Base-by-base conservation (phyloP, 2,888 invertebrate species). In the Hyles lineata region DNA sequence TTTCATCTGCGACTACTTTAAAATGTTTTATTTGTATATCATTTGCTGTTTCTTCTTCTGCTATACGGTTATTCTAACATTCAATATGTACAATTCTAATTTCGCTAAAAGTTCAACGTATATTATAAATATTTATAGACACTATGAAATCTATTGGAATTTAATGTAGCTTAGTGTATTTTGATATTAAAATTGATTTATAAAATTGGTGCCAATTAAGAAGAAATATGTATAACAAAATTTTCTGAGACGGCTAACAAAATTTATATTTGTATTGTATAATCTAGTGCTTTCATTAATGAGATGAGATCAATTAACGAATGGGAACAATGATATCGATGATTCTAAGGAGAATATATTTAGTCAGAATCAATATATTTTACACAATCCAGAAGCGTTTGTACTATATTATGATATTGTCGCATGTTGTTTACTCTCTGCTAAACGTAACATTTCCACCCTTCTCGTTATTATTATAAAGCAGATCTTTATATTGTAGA, bases 281-380 rank as follows among this genome's bases (percentile, higher is more conserved):
- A 70, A 70, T 55, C 25, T 55, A 70, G 32, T 32, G 35, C 43
- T 59, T 70, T 70, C 63, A 35, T 67, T 43, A 43, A 67, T 71
- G 21, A 67, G 35, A 81, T 78, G 75, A 78, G 78, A 83, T 82
- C 78, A 87, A 86, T 85, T 84, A 89, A 86, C 83, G 80, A 90
- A 90, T 86, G 92, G 93, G 93, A 92, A 88, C 92, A 93, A 93
- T 89, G 84, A 86, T 81, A 55, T 61, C 70, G 55, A 62, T 73
- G 73, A 67, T 67, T 72, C 35, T 23, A 67, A 72, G 63, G 63
- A 9, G 67, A 67, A 70, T 55, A 50, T 67, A 32, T 58, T 43
- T 67, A 58, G 17, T 58, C 58, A 67, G 50, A 67, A 29, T 67
- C 58, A 58, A 9, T 55, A 35, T 25, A 72, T 35, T 72, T 67